phyloP scores from a whole-genome alignment of 2,888 invertebrate genomes.

The Poecilobothrus nobilitatus region DNA sequence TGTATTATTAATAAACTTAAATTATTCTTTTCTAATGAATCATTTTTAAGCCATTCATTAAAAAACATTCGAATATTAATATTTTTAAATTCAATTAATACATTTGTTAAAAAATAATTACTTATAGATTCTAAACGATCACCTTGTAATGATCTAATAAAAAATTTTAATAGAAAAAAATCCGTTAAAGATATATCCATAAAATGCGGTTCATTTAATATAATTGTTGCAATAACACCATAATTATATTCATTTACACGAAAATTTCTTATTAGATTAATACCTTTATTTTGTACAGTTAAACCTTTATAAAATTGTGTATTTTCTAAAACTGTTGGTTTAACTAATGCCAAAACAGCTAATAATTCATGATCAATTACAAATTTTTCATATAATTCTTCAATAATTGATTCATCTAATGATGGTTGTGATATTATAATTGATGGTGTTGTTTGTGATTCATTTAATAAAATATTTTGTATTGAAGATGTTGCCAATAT shows the following conservation, averaged over 20 bases:
- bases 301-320: not conserved
- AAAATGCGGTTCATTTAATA: not conserved
- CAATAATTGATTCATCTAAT: not conserved
- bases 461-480: too few relatives aligned
- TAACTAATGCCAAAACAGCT: not conserved
- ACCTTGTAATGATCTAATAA: not conserved
- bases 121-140: not conserved
- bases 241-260: not conserved
- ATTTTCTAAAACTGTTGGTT: not conserved
- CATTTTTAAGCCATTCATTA: constrained; percentile 1
- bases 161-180: not conserved
- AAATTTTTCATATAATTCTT: not conserved
- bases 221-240: not conserved
- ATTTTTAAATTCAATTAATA: not conserved
- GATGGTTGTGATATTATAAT: not conserved
- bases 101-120: not conserved
- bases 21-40: not conserved
- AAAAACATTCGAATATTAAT: not conserved
- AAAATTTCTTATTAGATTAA: not conserved
- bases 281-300: not conserved
- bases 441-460: too few relatives aligned
- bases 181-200: not conserved
- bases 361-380: not conserved
- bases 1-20: not conserved
- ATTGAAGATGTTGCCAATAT: too few relatives aligned